Conservation (phyloP, 1,140 invertebrate genomes). For the Aphelenchoides besseyi region DNA sequence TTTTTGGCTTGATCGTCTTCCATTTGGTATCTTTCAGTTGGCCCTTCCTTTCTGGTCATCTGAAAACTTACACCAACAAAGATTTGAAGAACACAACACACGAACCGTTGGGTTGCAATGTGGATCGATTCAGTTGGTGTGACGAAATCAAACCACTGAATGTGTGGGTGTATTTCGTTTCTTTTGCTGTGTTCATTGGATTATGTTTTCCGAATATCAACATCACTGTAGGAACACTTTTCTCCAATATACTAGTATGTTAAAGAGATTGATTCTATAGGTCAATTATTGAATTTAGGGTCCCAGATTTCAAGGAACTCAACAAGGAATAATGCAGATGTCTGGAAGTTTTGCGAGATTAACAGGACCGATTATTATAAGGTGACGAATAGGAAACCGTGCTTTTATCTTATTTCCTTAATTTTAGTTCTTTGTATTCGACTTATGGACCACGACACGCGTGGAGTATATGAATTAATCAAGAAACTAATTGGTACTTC, state of each 20-base stretch:
- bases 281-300: conserved; percentile 5
- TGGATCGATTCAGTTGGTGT: conserved; percentile 20
- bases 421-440: not conserved
- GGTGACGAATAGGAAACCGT: conserved; percentile 30
- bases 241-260: conserved; percentile 44
- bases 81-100: not conserved
- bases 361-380: conserved; percentile 17
- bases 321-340: conserved; percentile 31
- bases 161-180: conserved; percentile 36
- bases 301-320: conserved; percentile 37
- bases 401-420: conserved; percentile 24
- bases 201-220: conserved; percentile 41
- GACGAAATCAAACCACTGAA: conserved; percentile 27
- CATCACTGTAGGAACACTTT: conserved; percentile 46
- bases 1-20: conserved; percentile 33
- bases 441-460: not conserved
- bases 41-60: conserved; percentile 36
- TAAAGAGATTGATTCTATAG: not conserved
- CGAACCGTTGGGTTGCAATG: conserved; percentile 15
- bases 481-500: not conserved
- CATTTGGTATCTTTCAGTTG: conserved; percentile 43
- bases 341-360: not conserved
- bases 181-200: conserved; percentile 29
- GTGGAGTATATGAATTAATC: not conserved
- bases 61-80: conserved; percentile 22